Conservation (phyloP, 2,797 vertebrate species). For the Eupleurogrammus muticus region DNA sequence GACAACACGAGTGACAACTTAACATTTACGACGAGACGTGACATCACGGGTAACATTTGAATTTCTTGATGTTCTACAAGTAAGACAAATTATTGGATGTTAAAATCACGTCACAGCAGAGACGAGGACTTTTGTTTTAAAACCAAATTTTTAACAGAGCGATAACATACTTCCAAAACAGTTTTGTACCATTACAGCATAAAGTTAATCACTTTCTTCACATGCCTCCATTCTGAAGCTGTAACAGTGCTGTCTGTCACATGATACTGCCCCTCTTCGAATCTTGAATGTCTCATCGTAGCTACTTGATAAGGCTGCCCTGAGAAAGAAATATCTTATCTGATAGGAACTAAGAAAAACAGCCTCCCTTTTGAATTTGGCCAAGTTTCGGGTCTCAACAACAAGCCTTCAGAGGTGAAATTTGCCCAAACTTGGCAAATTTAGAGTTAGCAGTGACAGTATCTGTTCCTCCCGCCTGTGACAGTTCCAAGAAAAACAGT, state of each 20-base stretch:
- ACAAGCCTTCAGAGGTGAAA: slow-evolving; percentile 14
- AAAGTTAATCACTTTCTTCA: not conserved
- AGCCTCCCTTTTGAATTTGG: not conserved
- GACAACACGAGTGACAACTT: no score
- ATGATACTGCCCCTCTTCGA: not conserved
- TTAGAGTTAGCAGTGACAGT: slow-evolving; percentile 11
- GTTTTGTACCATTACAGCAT: not conserved
- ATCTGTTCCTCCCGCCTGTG: slow-evolving; percentile 11
- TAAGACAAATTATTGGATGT: no score
- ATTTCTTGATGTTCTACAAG: no score
- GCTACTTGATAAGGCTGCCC: not conserved
- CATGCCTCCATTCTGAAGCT: not conserved
- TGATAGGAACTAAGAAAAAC: not conserved
- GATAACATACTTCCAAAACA: slow-evolving; percentile 1
- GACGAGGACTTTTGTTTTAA: no score
- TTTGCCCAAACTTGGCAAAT: slow-evolving; percentile 37
- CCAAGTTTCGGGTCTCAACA: not conserved
- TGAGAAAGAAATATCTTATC: not conserved
- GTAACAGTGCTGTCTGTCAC: not conserved
- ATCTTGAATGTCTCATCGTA: not conserved
- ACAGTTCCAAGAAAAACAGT: slow-evolving; percentile 19
- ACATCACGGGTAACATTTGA: no score
- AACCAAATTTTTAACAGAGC: no score
- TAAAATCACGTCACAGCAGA: no score
- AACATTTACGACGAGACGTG: no score